These are phyloP conservation scores for Hesperophylax magnus DNA, from an alignment of 1,140 invertebrate genomes.

Conservation along the genomic window DNA sequence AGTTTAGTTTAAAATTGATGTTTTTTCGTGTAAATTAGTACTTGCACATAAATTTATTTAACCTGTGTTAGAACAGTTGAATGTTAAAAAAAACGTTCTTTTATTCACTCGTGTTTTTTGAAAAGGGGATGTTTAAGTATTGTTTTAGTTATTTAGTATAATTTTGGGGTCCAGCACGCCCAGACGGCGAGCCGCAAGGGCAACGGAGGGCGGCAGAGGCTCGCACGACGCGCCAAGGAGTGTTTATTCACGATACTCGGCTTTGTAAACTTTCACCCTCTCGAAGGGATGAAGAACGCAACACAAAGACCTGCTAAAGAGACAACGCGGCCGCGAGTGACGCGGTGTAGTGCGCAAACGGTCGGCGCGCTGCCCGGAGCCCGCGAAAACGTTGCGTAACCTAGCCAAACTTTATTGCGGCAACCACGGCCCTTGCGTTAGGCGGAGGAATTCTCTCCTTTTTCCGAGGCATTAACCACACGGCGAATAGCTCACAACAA, in stretches of 20 bases:
- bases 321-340: conserved; percentile 34
- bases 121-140: too few relatives aligned
- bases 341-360: background rate
- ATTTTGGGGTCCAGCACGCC: background rate
- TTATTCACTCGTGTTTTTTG: too few relatives aligned
- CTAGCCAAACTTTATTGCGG: conserved; percentile 35
- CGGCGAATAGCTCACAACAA: background rate
- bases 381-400: conserved; percentile 52
- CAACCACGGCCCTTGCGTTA: conserved; percentile 5
- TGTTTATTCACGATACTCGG: background rate
- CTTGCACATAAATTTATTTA: too few relatives aligned
- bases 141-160: background rate
- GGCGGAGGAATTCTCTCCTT: too few relatives aligned
- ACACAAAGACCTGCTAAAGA: conserved; percentile 43
- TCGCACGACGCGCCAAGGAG: conserved; percentile 6
- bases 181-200: background rate
- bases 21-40: too few relatives aligned
- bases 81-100: too few relatives aligned
- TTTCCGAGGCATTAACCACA: background rate
- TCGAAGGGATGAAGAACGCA: conserved; percentile 14
- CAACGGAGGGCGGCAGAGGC: background rate
- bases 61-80: too few relatives aligned
- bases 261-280: conserved; percentile 22
- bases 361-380: conserved; percentile 8
- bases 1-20: too few relatives aligned